Base-by-base conservation (phyloP, 2,797 vertebrate genomes). In the Poecilia picta region DNA sequence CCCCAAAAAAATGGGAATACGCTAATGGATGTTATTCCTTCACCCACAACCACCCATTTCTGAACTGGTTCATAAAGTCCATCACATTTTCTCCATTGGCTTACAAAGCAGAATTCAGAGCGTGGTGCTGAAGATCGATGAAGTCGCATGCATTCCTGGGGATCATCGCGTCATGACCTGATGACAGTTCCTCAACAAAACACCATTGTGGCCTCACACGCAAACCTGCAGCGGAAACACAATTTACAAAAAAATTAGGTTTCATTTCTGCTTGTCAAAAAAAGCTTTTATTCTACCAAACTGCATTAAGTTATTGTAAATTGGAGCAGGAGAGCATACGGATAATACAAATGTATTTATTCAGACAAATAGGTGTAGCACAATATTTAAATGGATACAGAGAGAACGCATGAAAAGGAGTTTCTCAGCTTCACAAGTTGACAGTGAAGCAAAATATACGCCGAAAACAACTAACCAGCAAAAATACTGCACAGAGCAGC, bases 41-140 rank as follows among this genome's bases (percentile, higher is more conserved):
- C 89, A 92, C 84, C 92, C 93, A 89, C 80, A 87, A 88, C 95
- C 89, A 84, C 96, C 95, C 95, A 96, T 95, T 86, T 92, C 84
- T 74, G 82, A 83, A 91, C 77, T 87, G 76, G 88, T 81, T 49
- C 77, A 78, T 82, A 53, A 83, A 83, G 81, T 89, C 85, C 90
- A 92, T 94, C 92, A 92, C 92, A 93, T 92, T 89, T 87, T 93
- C 81, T 89, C 77, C 83, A 80, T 78, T 59, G 64, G 57, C 83
- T 86, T 84, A 84, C 13, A 75, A 87, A 78, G 74, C 85, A 90
- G 47, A 73, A 80, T 75, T 87, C 85, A 92, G 89, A 88, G 83
- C 83, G 91, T 84, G 90, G 81, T 76, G 87, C 85, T 91, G 89
- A 88, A 83, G 85, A 91, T 83, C 89, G 83, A 47, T 46, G 28